Conservation (phyloP, 2,113 vertebrate genomes). For the Pycnonotus jocosus region DNA sequence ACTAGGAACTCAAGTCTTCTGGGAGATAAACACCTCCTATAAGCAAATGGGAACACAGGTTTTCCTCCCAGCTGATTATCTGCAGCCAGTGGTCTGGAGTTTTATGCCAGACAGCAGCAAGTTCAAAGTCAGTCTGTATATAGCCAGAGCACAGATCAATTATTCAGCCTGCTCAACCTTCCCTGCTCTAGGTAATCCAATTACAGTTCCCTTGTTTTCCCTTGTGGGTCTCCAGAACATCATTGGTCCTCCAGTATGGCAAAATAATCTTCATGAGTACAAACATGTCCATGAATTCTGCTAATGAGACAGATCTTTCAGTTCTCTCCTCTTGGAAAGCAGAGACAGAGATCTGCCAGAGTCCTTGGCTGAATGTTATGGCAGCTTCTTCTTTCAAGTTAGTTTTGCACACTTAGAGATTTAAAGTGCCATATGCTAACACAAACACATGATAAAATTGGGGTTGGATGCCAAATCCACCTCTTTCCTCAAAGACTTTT, state of each 20-base stretch:
- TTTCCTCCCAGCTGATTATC: background rate
- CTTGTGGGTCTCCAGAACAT: conserved; percentile 1
- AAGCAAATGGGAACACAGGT: background rate
- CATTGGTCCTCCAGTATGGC: background rate
- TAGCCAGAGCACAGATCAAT: background rate
- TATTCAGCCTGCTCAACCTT: conserved; percentile 17
- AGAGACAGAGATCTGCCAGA: conserved; percentile 18
- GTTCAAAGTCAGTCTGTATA: background rate
- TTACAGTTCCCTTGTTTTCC: conserved; percentile 8
- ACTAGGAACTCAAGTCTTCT: background rate
- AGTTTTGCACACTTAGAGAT: background rate
- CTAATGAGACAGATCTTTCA: conserved; percentile 24
- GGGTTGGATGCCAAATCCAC: background rate
- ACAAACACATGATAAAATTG: background rate
- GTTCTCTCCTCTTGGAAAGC: background rate
- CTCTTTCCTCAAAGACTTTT: background rate
- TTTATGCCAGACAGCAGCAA: background rate
- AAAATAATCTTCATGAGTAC: background rate
- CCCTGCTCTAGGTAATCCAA: background rate
- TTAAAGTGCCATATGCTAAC: background rate
- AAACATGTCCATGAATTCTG: conserved; percentile 10
- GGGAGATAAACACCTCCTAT: background rate
- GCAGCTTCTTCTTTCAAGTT: background rate
- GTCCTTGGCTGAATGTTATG: background rate
- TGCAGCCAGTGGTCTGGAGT: background rate